phyloP scores from a whole-genome alignment of 2,113 vertebrate genomes.

The Heterotis niloticus region DNA sequence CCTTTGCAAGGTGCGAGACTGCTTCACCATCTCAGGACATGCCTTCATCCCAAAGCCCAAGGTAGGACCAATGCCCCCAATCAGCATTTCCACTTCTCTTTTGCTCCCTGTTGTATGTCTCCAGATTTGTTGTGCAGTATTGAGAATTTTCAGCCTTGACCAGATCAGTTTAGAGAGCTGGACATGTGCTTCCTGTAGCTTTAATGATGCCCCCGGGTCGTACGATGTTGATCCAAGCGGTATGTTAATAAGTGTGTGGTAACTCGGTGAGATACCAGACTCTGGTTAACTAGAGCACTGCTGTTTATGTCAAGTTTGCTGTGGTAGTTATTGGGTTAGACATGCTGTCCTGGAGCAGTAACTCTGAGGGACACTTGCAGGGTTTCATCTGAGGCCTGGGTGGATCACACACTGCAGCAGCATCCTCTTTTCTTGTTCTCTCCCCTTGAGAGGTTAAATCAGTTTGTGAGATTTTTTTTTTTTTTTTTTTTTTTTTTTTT shows the following conservation, averaged over 20 bases:
- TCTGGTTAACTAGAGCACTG: too few relatives aligned
- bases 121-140: too few relatives aligned
- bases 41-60: constrained; percentile 90
- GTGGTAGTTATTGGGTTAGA: too few relatives aligned
- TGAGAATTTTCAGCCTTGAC: neutral
- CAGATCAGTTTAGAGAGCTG: neutral
- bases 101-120: neutral
- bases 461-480: neutral
- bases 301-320: too few relatives aligned
- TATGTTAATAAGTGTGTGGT: neutral
- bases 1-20: constrained; percentile 74
- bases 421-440: neutral
- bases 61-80: constrained; percentile 60
- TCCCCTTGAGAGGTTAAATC: neutral
- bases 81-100: neutral
- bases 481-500: neutral
- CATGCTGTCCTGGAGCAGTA: too few relatives aligned
- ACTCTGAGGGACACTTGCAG: too few relatives aligned
- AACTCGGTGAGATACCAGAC: neutral
- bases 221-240: neutral
- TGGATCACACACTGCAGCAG: neutral
- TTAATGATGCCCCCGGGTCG: neutral
- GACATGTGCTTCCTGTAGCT: neutral
- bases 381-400: too few relatives aligned
- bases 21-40: constrained; percentile 83